Base-by-base conservation (phyloP, 2,113 vertebrate genomes). In the Clarias gariepinus region DNA sequence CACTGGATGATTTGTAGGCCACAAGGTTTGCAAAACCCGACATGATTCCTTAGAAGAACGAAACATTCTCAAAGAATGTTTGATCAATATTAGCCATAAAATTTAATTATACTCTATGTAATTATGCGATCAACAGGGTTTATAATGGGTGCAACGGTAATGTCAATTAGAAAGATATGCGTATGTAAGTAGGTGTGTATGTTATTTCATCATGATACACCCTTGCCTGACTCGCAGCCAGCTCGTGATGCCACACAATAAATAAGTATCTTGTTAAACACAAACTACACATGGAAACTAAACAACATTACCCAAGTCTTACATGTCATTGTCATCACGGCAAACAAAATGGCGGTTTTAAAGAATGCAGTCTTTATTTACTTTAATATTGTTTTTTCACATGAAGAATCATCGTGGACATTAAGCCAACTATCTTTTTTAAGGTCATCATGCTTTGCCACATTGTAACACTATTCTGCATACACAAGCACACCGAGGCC, bases 51-150 rank as follows among this genome's bases (percentile, higher is more conserved):
- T 4, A 28, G 13, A 15, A 57, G 78, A 76, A 63, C 41, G 19
- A 16, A 68, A 41, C 3, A 3, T 7, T 52, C 58, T 55, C 15
- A 12, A 12, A 3, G 18, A 55, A 68, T 23, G 36, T 53, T 58
- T 8, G 60, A 36, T 68, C 78, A 68, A 85, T 64, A 64, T 85
- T 85, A 61, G 57, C 19, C 71, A 0, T 13, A 77, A 61, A 61
- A 76, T 30, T 3, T 33, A 47, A 63, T 21, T 63, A 61, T 52
- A 58, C 21, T 85, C 73, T 11, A 25, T 0, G 6, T 85, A 76
- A 63, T 63, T 77, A 77, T 33, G 63, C 28, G 2, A 80, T 21
- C 9, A 21, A 21, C 2, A 79, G 10, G 8, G 9, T 28, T 57
- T 30, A 79, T 28, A 19, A 79, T 3, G 10, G 76, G 53, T 58